phyloP scores from a whole-genome alignment of 2,888 invertebrate species.

The Eremobia ochroleuca region DNA sequence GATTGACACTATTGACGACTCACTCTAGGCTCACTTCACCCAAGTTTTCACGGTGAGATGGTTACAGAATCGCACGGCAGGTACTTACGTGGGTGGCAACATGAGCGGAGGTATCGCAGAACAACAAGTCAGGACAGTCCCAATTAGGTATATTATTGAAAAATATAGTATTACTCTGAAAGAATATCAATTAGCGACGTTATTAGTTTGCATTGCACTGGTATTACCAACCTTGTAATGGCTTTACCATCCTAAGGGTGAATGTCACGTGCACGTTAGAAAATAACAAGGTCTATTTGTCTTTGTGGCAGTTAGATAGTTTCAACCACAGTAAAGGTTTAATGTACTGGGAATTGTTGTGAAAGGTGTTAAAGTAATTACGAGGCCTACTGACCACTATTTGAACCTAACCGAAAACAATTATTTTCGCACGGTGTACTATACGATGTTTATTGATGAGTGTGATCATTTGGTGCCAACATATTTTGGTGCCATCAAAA shows the following conservation, averaged over 20 bases:
- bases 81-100: conserved; percentile 91
- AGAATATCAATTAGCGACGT: conserved; percentile 59
- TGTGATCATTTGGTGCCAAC: neutral
- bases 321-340: too few species aligned
- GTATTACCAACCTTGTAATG: too few species aligned
- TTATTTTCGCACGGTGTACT: too few species aligned
- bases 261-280: neutral
- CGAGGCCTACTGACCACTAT: too few species aligned
- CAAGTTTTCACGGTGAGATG: too few species aligned
- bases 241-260: neutral
- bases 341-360: too few species aligned
- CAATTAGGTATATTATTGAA: conserved; percentile 93
- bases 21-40: too few species aligned
- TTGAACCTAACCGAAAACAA: neutral
- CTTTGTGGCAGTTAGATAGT: too few species aligned
- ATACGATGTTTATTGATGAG: neutral
- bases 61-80: too few species aligned
- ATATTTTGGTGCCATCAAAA: neutral
- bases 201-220: neutral
- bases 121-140: conserved; percentile 93
- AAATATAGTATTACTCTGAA: conserved; percentile 94
- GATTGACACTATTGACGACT: too few species aligned
- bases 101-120: conserved; percentile 91
- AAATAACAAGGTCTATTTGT: too few species aligned
- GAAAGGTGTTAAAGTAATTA: too few species aligned